These are phyloP conservation scores for Peromyscus nudipes DNA, from an alignment of 2,797 vertebrate species.

Conservation along the genomic window DNA sequence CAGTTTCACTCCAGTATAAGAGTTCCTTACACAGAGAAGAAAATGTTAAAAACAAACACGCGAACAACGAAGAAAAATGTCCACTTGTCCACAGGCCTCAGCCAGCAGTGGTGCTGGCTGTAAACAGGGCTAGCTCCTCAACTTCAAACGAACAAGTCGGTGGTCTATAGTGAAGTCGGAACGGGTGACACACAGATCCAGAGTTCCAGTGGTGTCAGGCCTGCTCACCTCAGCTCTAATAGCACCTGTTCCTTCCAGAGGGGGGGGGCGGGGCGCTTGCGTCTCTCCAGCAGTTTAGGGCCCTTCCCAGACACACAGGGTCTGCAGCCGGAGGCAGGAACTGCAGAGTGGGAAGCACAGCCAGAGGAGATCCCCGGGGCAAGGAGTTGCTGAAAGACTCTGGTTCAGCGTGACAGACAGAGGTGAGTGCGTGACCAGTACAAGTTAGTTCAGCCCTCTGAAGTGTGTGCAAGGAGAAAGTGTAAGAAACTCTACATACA, in stretches of 20 bases:
- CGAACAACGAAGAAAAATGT: neutral
- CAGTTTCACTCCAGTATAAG: neutral
- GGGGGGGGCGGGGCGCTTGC: no score
- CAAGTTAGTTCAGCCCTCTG: neutral
- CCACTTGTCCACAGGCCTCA: neutral
- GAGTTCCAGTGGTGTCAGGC: neutral
- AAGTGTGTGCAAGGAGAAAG: neutral
- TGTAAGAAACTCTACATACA: neutral
- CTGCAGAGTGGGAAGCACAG: neutral
- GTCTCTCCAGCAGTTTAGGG: neutral
- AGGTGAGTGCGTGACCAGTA: neutral
- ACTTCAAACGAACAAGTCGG: neutral
- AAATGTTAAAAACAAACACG: neutral
- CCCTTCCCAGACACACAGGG: neutral
- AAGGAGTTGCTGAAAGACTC: neutral
- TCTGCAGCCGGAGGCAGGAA: neutral
- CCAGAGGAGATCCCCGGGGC: neutral
- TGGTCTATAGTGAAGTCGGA: neutral
- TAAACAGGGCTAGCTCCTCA: neutral
- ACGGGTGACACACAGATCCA: neutral
- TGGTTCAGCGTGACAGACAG: neutral
- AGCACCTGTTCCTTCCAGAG: neutral
- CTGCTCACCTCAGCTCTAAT: neutral
- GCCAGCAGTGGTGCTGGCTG: neutral
- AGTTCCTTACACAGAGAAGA: conserved; percentile 32